phyloP scores from a whole-genome alignment of 2,888 invertebrate genomes.

The Lasioglossum leucozonium region DNA sequence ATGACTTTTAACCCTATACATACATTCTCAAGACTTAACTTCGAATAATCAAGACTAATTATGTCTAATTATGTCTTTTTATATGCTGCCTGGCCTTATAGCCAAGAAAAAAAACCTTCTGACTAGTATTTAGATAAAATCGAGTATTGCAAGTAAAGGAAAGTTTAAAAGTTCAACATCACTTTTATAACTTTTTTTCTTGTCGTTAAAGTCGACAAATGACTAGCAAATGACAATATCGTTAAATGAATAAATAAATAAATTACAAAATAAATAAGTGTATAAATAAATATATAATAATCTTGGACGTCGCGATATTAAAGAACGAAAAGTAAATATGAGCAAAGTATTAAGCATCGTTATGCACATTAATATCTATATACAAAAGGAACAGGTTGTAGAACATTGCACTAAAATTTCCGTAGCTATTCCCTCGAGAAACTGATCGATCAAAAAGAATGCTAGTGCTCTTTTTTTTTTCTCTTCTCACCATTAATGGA shows the following conservation, averaged over 20 bases:
- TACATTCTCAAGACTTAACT: conserved; percentile 74
- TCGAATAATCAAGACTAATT: conserved; percentile 66
- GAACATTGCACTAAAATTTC: conserved; percentile 80
- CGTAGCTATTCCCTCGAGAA: conserved; percentile 67
- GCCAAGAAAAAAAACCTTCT: conserved; percentile 66
- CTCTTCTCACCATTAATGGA: conserved; percentile 55
- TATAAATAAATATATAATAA: conserved; percentile 53
- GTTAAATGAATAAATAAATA: conserved; percentile 58
- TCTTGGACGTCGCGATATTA: conserved; percentile 32
- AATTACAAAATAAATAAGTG: conserved; percentile 65
- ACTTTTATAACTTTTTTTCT: conserved; percentile 38
- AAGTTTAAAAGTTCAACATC: conserved; percentile 47
- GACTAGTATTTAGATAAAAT: conserved; percentile 69
- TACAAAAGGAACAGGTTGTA: conserved; percentile 71
- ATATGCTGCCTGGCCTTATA: conserved; percentile 69
- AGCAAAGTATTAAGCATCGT: conserved; percentile 39
- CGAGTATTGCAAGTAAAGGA: conserved; percentile 69
- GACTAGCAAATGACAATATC: conserved; percentile 39
- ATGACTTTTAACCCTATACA: conserved; percentile 72
- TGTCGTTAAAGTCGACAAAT: conserved; percentile 34
- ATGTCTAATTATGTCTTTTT: conserved; percentile 74
- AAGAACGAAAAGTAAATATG: conserved; percentile 44
- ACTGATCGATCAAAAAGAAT: conserved; percentile 55
- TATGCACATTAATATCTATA: conserved; percentile 55
- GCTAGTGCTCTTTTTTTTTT: conserved; percentile 33